Evolutionary conservation across 2,797 vertebrate genomes (phyloP), one percentile per base, ranked within the genome.

Genomic region (Alectoris magna): DNA sequence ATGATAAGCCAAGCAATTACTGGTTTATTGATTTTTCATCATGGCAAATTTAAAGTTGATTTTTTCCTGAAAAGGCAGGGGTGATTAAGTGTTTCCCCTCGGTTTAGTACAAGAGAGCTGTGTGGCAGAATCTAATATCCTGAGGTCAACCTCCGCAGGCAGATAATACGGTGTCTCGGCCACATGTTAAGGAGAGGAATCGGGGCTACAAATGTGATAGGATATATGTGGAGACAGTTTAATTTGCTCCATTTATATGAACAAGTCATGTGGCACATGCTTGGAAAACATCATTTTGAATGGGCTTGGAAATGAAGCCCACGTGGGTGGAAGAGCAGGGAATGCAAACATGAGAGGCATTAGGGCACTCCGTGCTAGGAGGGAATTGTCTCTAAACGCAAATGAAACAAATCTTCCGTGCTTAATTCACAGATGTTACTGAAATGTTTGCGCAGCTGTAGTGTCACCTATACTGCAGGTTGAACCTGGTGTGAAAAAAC

Each of bases 1-100:
- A 97, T 97, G 98, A 99, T 99, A 99, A 99, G 98, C 98, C 98
- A 98, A 98, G 99, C 98, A 99, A 99, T 99, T 99, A 99, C 98
- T 97, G 98, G 91, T 98, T 98, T 98, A 99, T 99, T 99, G 99
- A 99, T 99, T 99, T 99, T 99, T 99, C 98, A 99, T 99, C 98
- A 98, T 97, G 97, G 97, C 98, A 98, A 98, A 99, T 99, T 98
- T 98, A 97, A 98, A 98, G 98, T 98, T 98, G 98, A 98, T 98
- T 98, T 98, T 98, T 97, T 97, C 95, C 97, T 97, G 97, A 98
- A 98, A 98, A 98, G 98, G 97, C 95, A 93, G 94, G 90, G 97
- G 98, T 98, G 98, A 98, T 98, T 98, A 98, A 98, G 98, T 98
- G 98, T 98, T 98, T 98, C 98, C 98, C 97, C 95, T 97, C 80